Conservation (phyloP, 2,888 invertebrate species). For the Plebejus anna region DNA sequence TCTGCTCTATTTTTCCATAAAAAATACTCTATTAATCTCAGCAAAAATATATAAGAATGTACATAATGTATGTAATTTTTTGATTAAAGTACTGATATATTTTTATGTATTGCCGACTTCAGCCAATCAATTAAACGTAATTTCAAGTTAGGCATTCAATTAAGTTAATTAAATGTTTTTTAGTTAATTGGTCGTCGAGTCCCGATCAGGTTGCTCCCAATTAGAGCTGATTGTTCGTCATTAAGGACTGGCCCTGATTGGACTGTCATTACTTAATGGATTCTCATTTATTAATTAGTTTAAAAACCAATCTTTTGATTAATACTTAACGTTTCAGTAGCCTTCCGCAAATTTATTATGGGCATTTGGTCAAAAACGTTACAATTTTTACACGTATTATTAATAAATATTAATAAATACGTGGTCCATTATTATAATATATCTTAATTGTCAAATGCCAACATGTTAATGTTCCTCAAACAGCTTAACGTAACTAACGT, state of each 20-base stretch:
- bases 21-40: no score
- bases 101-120: background rate
- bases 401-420: no score
- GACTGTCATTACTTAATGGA: background rate
- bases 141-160: background rate
- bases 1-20: no score
- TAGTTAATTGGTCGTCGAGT: background rate
- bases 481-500: no score
- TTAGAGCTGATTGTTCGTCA: constrained; percentile 1
- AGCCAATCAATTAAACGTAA: background rate
- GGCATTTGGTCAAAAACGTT: background rate
- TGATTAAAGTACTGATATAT: background rate
- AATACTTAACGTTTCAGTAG: background rate
- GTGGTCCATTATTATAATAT: no score
- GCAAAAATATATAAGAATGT: no score
- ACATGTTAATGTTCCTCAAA: no score
- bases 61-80: background rate
- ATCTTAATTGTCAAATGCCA: no score
- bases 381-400: no score
- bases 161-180: background rate
- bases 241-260: background rate
- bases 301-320: background rate
- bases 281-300: background rate
- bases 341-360: background rate
- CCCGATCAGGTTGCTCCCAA: background rate